Conservation (phyloP, 2,888 invertebrate genomes). For the Agrochola circellaris region DNA sequence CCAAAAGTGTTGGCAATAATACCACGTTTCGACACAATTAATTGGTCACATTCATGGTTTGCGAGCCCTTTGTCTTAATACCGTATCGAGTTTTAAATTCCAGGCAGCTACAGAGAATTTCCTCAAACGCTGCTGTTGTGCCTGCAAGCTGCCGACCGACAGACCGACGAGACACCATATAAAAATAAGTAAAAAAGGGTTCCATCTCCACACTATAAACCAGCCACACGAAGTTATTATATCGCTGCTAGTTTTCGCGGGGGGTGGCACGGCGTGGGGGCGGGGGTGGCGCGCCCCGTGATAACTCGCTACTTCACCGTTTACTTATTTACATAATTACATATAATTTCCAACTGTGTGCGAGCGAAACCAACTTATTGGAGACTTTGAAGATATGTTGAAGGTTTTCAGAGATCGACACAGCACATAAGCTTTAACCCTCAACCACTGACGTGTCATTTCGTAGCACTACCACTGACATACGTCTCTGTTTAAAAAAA, state of each 20-base stretch:
- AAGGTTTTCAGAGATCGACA: not conserved
- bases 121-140: not conserved
- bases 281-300: slow-evolving; percentile 68
- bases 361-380: slow-evolving; percentile 61
- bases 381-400: slow-evolving; percentile 19
- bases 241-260: slow-evolving; percentile 87
- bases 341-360: slow-evolving; percentile 77
- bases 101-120: not conserved
- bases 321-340: slow-evolving; percentile 89
- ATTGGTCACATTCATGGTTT: not conserved
- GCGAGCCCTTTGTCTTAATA: not conserved
- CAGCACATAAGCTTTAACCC: not conserved
- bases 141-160: not conserved
- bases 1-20: not conserved
- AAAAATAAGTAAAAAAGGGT: slow-evolving; percentile 30
- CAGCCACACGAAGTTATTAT: slow-evolving; percentile 86
- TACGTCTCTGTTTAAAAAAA: no score
- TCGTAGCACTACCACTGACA: no score
- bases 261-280: slow-evolving; percentile 62
- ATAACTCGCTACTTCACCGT: slow-evolving; percentile 81
- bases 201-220: slow-evolving; percentile 71
- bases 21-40: not conserved
- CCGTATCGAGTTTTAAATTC: not conserved
- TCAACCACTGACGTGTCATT: no score
- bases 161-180: not conserved